phyloP scores from a whole-genome alignment of 1,140 invertebrate genomes.

The Neuroterus valhalla region DNA sequence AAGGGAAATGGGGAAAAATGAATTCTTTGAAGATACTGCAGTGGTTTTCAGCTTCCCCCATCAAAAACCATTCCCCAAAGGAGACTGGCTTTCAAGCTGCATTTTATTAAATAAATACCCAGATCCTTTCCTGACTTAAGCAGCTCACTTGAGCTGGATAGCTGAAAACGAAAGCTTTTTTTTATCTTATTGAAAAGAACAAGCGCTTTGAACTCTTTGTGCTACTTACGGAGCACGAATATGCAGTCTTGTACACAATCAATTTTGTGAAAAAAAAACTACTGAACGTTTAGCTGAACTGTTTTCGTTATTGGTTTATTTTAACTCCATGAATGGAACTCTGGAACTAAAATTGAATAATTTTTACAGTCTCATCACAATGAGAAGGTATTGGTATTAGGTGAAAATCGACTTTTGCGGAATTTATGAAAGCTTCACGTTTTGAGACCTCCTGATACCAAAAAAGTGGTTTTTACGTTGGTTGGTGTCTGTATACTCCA shows the following conservation, averaged over 20 bases:
- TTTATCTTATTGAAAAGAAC: constrained; percentile 18
- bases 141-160: neutral
- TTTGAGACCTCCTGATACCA: too few species aligned
- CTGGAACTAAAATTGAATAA: too few species aligned
- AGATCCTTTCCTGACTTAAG: constrained; percentile 3
- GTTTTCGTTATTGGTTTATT: too few species aligned
- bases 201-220: constrained; percentile 3
- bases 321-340: too few species aligned
- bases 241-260: neutral
- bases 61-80: constrained; percentile 10
- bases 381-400: too few species aligned
- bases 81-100: neutral
- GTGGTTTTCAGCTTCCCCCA: neutral
- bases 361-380: too few species aligned
- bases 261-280: neutral
- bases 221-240: neutral
- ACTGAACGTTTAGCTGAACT: too few species aligned
- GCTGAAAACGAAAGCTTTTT: neutral
- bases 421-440: too few species aligned
- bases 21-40: constrained; percentile 7
- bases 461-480: too few species aligned
- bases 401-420: too few species aligned
- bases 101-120: constrained; percentile 23
- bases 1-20: neutral
- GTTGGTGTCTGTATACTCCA: too few species aligned